Base-by-base conservation (phyloP, 2,113 vertebrate genomes). In the Myotis brandtii region DNA sequence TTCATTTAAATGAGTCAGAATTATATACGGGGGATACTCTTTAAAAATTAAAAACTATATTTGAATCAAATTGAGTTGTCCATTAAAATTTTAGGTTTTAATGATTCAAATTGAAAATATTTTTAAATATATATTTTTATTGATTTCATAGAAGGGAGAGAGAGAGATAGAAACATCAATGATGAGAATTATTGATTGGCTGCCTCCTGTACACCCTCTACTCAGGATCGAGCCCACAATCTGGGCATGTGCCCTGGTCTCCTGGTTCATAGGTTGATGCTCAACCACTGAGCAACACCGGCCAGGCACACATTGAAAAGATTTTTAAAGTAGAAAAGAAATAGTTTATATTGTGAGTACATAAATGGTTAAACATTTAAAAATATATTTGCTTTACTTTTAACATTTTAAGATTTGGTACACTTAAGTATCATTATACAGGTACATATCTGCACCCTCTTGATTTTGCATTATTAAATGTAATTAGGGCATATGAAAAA, bases 11-110 rank as follows among this genome's bases (percentile, higher is more conserved):
- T 94, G 86, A 86, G 81, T 92, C 30, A 76, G 27, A 92, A 89
- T 76, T 80, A 2, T 40, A 17, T 14, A 86, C 30, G n/a, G 91
- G 64, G 5, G 93, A 89, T 79, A 80, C 91, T 6, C 18, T 92
- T 92, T 20, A 89, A 80, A 88, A 93, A 87, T 83, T 86, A 87
- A 87, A 93, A 89, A 43, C 34, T 93, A 67, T 23, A 50, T 85
- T 83, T 94, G 3, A 83, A 70, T 25, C 59, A 81, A 93, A 73
- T 13, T 87, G 25, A 92, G n/a, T 80, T 32, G 1, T 8, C 27
- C 25, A 37, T 9, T 80, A 56, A 80, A 95, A 75, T 52, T 27
- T 21, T 64, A 17, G 27, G 27, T 70, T 89, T 85, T 93, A 92
- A 66, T 7, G 66, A 87, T 64, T n/a, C 8, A 96, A 70, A 90